Percentiles rank a stretch among this genome's conserved stretches.
Evolutionary conservation across 2,113 vertebrate species (phyloP).

Genomic region (Oreochromis tanganicae): DNA sequence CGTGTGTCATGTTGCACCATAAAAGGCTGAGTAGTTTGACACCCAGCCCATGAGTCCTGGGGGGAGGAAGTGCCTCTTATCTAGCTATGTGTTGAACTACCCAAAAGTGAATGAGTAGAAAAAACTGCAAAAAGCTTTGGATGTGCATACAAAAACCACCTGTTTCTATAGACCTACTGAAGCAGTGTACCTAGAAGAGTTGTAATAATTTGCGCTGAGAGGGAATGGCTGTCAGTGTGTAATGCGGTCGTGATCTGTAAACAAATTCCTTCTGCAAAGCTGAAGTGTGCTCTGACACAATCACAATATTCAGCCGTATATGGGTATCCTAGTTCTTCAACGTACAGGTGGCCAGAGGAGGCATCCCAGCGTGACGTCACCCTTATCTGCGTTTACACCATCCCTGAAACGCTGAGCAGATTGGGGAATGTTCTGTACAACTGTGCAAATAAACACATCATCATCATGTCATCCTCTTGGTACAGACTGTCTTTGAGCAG

Average conservation of each 20-base stretch:
- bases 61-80: background rate
- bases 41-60: background rate
- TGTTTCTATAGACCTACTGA: background rate
- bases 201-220: background rate
- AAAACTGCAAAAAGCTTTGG: background rate
- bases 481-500: slow-evolving; percentile 3
- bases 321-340: background rate
- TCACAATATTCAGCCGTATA: slow-evolving; percentile 32
- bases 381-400: slow-evolving; percentile 23
- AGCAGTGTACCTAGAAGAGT: background rate
- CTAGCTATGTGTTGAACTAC: background rate
- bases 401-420: background rate
- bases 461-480: background rate
- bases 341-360: slow-evolving; percentile 35
- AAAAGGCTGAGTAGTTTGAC: background rate
- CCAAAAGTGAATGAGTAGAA: background rate
- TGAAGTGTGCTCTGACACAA: background rate
- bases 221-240: background rate
- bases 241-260: slow-evolving; percentile 1
- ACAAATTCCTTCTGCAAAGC: slow-evolving; percentile 17
- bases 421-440: slow-evolving; percentile 11
- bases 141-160: background rate
- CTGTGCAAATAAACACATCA: slow-evolving; percentile 43
- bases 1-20: background rate
- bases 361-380: background rate